Evolutionary conservation across 2,113 vertebrate species (phyloP).

Genomic region (Meriones unguiculatus): DNA sequence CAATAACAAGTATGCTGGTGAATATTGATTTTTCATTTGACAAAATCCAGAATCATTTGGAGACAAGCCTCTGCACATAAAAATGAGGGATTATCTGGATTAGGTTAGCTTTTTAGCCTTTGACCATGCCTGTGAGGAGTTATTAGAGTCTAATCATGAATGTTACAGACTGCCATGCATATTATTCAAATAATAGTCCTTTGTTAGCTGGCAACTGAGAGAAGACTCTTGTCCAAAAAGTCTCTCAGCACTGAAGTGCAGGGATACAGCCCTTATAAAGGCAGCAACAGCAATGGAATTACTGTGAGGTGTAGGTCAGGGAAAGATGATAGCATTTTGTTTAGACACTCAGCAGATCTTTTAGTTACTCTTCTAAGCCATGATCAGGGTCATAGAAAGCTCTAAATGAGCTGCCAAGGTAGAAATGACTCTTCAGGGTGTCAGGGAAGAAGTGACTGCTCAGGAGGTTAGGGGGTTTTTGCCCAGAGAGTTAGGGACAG

Average conservation of each 20-base stretch:
- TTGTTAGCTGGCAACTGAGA: not conserved
- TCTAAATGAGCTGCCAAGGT: not conserved
- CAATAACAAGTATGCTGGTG: not conserved
- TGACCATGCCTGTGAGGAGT: not conserved
- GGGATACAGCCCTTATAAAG: not conserved
- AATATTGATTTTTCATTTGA: not conserved
- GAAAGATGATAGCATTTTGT: not conserved
- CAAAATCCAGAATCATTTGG: not conserved
- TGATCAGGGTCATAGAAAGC: not conserved
- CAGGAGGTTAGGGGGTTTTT: not conserved
- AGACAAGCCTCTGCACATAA: not conserved
- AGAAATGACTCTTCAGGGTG: not conserved
- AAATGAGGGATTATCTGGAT: not conserved
- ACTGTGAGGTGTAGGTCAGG: not conserved
- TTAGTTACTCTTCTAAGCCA: not conserved
- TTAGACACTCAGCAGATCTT: not conserved
- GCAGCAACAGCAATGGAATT: not conserved
- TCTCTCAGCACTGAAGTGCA: not conserved
- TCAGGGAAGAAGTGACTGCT: not conserved
- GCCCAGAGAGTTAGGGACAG: not conserved
- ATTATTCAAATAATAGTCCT: not conserved
- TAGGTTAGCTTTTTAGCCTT: not conserved
- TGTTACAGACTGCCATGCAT: not conserved
- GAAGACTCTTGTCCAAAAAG: not conserved
- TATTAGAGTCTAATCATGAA: not conserved